Conservation (phyloP, 2,797 vertebrate genomes). For the Pteronotus mesoamericanus region DNA sequence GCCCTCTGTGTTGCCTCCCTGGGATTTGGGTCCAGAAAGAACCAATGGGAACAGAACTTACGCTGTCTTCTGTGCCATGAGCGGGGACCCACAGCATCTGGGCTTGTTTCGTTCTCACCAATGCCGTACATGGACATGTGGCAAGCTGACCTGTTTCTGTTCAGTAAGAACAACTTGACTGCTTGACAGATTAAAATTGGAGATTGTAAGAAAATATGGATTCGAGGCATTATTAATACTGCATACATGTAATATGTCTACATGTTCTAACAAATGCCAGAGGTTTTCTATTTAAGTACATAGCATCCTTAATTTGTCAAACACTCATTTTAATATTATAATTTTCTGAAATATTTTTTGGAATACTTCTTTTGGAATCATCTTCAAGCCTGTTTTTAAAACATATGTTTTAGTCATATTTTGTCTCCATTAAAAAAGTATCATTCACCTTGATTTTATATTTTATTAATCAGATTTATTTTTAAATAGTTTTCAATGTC, state of each 20-base stretch:
- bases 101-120: neutral
- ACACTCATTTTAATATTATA: neutral
- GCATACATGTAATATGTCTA: neutral
- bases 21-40: neutral
- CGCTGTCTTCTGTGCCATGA: neutral
- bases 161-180: neutral
- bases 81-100: neutral
- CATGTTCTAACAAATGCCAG: neutral
- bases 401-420: neutral
- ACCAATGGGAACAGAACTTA: neutral
- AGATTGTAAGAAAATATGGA: neutral
- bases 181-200: neutral
- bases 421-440: neutral
- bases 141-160: neutral
- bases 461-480: neutral
- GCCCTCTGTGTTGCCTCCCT: accelerated
- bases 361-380: neutral
- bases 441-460: neutral
- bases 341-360: neutral
- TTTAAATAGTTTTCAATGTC: neutral
- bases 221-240: neutral
- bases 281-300: neutral
- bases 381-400: neutral
- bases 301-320: neutral
- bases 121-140: neutral